A percentile compares a stretch with the other conserved stretches of the same genome.
Conservation (phyloP, 2,888 invertebrate species). For the Sialis fuliginosa region DNA sequence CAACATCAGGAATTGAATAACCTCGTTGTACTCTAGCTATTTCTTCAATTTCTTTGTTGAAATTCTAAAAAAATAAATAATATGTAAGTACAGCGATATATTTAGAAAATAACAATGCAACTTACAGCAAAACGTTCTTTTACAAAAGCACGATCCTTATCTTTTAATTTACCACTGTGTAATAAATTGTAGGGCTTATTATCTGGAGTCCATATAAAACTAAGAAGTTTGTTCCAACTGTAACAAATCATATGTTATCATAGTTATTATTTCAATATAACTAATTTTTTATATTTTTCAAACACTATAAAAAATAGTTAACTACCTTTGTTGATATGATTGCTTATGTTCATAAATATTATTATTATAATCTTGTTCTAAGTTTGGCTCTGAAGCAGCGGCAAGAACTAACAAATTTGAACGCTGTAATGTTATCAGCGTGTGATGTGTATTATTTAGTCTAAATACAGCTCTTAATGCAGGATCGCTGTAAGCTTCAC, state of each 20-base stretch:
- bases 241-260: constrained; percentile 15
- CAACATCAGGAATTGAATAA: constrained; percentile 86
- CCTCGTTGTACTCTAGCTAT: constrained; percentile 66
- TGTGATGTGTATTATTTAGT: constrained; percentile 87
- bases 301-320: background rate
- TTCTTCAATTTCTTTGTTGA: constrained; percentile 93
- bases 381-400: constrained; percentile 64
- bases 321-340: constrained; percentile 45
- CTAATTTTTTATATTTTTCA: background rate
- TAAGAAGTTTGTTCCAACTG: constrained; percentile 71
- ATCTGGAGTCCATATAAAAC: constrained; percentile 50
- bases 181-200: constrained; percentile 40
- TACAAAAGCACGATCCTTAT: constrained; percentile 68
- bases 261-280: constrained; percentile 14
- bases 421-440: constrained; percentile 78
- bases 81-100: background rate
- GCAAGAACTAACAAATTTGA: constrained; percentile 71
- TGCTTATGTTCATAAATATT: constrained; percentile 73
- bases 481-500: constrained; percentile 76
- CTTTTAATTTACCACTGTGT: constrained; percentile 51
- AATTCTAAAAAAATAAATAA: constrained; percentile 41
- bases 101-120: constrained; percentile 8
- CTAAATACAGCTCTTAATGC: constrained; percentile 80
- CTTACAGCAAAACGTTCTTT: constrained; percentile 80
- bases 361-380: constrained; percentile 70